Conservation (phyloP, 2,113 vertebrate species). For the rabbit (Oryctolagus cuniculus) region DNA sequence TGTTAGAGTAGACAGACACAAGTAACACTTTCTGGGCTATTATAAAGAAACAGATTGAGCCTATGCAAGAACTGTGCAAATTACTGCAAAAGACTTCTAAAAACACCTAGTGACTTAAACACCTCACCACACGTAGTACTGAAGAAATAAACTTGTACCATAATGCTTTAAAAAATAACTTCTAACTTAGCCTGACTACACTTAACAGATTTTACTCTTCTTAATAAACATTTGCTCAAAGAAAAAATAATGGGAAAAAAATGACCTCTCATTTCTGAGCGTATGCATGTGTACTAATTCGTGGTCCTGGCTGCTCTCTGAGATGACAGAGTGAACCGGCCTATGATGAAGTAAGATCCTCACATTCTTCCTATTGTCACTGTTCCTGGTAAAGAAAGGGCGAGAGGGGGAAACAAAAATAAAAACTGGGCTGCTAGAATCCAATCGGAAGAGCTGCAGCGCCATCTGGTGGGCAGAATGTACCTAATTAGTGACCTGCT, state of each 20-base stretch:
- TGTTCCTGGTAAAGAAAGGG: constrained; percentile 36
- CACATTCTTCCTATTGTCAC: background rate
- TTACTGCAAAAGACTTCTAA: background rate
- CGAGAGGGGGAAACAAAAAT: background rate
- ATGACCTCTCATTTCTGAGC: background rate
- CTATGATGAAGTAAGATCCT: background rate
- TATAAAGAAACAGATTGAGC: background rate
- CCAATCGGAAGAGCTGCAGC: constrained; percentile 66
- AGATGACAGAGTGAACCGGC: constrained; percentile 5
- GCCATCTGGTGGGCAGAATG: constrained; percentile 75
- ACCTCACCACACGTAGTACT: background rate
- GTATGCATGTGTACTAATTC: background rate
- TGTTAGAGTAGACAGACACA: background rate
- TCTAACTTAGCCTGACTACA: background rate
- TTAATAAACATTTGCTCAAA: constrained; percentile 12
- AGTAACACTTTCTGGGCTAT: background rate
- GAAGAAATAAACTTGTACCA: background rate
- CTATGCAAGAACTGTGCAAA: background rate
- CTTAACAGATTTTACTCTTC: constrained; percentile 11
- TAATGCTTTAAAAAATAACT: background rate
- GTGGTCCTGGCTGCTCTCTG: background rate
- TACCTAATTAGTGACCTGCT: background rate
- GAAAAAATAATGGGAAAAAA: background rate
- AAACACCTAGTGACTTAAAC: background rate
- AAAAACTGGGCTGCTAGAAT: background rate